phyloP scores from a whole-genome alignment of 2,888 invertebrate species.

The Folsomia manolachei region DNA sequence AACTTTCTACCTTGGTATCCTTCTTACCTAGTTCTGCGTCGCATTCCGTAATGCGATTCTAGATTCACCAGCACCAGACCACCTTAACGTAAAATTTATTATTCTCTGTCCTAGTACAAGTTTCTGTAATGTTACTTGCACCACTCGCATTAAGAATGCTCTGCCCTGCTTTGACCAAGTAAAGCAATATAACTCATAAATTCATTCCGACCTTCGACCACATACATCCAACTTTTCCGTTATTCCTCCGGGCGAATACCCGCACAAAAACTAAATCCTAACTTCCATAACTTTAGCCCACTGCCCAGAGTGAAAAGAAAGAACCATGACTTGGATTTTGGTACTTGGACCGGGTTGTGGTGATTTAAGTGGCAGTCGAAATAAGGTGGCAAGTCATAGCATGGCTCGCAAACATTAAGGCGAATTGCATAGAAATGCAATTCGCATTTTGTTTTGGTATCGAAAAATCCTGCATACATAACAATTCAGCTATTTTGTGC shows the following conservation, averaged over 20 bases:
- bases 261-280: neutral
- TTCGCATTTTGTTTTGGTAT: no score
- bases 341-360: neutral
- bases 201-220: conserved; percentile 4
- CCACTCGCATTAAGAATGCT: neutral
- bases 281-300: no score
- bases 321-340: neutral
- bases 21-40: no score
- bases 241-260: neutral
- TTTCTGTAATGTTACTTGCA: neutral
- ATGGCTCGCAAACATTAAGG: no score
- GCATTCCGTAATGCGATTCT: no score
- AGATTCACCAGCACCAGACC: no score
- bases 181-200: neutral
- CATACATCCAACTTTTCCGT: neutral
- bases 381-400: no score
- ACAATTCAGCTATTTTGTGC: no score
- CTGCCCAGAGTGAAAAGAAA: no score
- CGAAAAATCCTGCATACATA: no score
- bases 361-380: neutral
- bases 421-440: no score
- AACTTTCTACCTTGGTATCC: neutral
- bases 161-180: neutral
- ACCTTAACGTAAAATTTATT: neutral
- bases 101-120: neutral